Percentiles rank a stretch among this genome's conserved stretches.
Evolutionary conservation across 2,888 invertebrate species (phyloP).

Genomic region (Tipula helvola): DNA sequence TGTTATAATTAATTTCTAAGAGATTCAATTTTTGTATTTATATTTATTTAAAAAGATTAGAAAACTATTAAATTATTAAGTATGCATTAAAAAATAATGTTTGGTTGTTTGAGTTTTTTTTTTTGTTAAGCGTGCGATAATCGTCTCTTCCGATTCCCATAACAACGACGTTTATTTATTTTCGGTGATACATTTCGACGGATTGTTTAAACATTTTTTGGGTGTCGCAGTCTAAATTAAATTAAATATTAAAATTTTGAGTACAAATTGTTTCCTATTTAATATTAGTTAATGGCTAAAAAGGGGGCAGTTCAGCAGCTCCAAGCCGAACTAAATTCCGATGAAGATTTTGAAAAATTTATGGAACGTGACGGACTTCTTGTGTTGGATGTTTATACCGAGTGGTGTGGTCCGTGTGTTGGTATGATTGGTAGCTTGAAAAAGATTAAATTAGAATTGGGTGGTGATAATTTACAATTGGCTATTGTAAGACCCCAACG

Average conservation of each 20-base stretch:
- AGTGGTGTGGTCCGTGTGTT: conserved; percentile 83
- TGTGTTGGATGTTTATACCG: conserved; percentile 77
- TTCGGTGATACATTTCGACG: not conserved
- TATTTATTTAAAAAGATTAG: not conserved
- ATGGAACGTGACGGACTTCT: conserved; percentile 61
- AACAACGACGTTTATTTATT: not conserved
- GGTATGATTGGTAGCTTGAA: conserved; percentile 75
- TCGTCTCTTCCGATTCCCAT: not conserved
- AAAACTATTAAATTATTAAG: not conserved
- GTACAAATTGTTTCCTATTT: not conserved
- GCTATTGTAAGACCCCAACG: conserved; percentile 40
- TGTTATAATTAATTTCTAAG: not conserved
- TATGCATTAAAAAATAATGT: conserved; percentile 13
- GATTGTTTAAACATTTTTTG: not conserved
- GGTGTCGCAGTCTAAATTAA: not conserved
- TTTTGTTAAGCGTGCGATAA: not conserved
- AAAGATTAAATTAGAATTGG: conserved; percentile 76
- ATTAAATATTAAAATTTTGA: not conserved
- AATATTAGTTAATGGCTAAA: conserved; percentile 44
- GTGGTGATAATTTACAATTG: conserved; percentile 64
- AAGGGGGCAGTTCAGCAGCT: conserved; percentile 64
- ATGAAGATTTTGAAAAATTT: conserved; percentile 78
- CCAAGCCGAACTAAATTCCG: conserved; percentile 65
- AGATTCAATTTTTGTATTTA: not conserved
- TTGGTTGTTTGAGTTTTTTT: not conserved